These are phyloP conservation scores for Harpagoxenus sublaevis DNA, from an alignment of 2,888 invertebrate species.

Conservation along the genomic window DNA sequence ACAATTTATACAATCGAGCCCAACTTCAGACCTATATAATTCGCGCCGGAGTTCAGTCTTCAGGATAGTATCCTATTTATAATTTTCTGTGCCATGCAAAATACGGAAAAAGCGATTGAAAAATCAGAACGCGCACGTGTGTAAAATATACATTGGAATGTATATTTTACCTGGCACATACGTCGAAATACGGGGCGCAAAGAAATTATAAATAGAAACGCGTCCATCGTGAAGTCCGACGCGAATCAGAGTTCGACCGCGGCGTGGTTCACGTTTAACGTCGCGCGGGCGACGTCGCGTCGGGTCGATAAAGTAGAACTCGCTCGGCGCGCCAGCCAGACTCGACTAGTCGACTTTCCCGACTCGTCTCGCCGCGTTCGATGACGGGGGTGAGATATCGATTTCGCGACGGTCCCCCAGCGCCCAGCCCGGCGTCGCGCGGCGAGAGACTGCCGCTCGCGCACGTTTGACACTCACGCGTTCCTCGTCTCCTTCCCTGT, in stretches of 20 bases:
- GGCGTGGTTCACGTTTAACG: no score
- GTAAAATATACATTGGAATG: not conserved
- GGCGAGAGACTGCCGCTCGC: constrained; percentile 63
- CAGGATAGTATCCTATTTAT: not conserved
- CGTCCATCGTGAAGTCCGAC: no score
- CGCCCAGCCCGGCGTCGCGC: constrained; percentile 22
- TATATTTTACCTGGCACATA: no score
- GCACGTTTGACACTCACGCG: constrained; percentile 69
- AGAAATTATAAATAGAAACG: no score
- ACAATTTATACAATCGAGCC: not conserved
- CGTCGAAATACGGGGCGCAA: no score
- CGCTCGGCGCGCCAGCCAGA: not conserved
- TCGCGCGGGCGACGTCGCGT: no score
- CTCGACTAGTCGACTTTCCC: constrained; percentile 31
- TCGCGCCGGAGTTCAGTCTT: not conserved
- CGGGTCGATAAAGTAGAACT: constrained; percentile 6
- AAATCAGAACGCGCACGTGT: not conserved
- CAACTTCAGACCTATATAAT: not conserved
- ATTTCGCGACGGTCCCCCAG: constrained; percentile 58
- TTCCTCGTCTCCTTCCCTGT: constrained; percentile 65
- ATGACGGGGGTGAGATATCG: constrained; percentile 66
- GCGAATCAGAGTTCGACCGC: no score
- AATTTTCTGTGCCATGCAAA: not conserved
- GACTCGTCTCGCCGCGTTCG: constrained; percentile 35
- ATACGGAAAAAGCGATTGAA: not conserved